Base-by-base conservation (phyloP, 2,113 vertebrate genomes). In the Monopterus albus region DNA sequence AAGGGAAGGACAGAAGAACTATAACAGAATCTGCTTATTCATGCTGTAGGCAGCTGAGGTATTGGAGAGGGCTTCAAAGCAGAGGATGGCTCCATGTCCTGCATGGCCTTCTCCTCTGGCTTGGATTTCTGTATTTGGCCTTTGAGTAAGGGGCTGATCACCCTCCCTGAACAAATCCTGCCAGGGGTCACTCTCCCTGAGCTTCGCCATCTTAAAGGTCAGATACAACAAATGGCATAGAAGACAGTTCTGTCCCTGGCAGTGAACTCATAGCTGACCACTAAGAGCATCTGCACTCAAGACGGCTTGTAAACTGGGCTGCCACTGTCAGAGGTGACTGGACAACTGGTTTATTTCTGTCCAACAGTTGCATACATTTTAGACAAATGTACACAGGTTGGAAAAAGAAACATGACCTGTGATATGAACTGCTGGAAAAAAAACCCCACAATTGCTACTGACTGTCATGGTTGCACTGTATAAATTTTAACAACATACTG, bases 151-250 rank as follows among this genome's bases (percentile, higher is more conserved):
- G 85, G 81, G 69, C 86, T 88, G 91, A 92, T 93, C 90, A 92
- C 92, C 91, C 90, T 87, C 91, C 92, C 92, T 93, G 88, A 93
- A 93, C 87, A 83, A 85, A 78, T 71, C 78, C 78, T 83, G 84
- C 78, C 79, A 88, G 88, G 82, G 90, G 91, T 91, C 90, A 88
- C 79, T 73, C 79, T 81, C 78, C 77, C 85, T 72, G 68, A 13
- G 79, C 86, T 88, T 89, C 86, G 91, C 92, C 87, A 89, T 91
- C 85, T 90, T 87, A 92, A 91, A 92, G 90, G 92, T 92, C 91
- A 93, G 79, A 75, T 87, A 76, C 81, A 85, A 85, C 81, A 89
- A 88, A 89, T 86, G 86, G 83, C 82, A 87, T 49, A 80, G 79
- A 88, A 89, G 83, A 88, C 79, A 81, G 78, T 64, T 85, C 61